Evolutionary conservation across 2,888 invertebrate genomes (phyloP), one percentile per base, ranked within the genome.

Genomic region (Aphidoletes aphidimyza): DNA sequence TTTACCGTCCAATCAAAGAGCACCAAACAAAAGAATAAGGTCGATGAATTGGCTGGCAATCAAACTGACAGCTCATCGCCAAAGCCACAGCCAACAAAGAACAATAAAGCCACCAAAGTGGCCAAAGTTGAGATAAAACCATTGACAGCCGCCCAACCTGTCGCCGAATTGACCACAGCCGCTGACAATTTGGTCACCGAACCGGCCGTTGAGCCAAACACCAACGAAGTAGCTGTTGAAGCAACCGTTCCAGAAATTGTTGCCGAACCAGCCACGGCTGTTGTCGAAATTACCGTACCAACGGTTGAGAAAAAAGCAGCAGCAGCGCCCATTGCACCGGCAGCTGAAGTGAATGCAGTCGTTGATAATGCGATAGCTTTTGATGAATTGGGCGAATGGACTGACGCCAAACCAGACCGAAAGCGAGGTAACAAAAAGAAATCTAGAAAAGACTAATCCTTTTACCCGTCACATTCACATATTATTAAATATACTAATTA

Each of bases 321-420:
- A 26, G 34, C 22, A 26, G 81, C 36, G n/a, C 8, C 37, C 39
- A 39, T 81, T 39, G 1, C 37, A 39, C 14, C 30, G 0, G 69
- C 30, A 17, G 69, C 34, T 34, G 69, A 69, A 1, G 0, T 69
- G 5, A 30, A 69, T 14, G 30, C 11, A 30, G 30, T 30, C 30
- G 42, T 14, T 42, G 39, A 39, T 8, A 81, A n/a, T 22, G 37
- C n/a, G 8, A 81, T 81, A 22, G 81, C 39, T 8, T 81, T 81
- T n/a, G 81, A 81, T n/a, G 81, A 81, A 39, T 22, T 81, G n/a
- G 81, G 39, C 8, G 81, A 81, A 81, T 81, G 81, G 81, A 81
- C 81, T 2, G 81, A 81, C 22, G 81, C 81, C n/a, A 81, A 81
- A 37, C 81, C 81, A 9, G 81, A 81, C 22, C 37, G 81, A 81